Base-by-base conservation (phyloP, 2,888 invertebrate species). In the Himalopsyche kuldschensis region DNA sequence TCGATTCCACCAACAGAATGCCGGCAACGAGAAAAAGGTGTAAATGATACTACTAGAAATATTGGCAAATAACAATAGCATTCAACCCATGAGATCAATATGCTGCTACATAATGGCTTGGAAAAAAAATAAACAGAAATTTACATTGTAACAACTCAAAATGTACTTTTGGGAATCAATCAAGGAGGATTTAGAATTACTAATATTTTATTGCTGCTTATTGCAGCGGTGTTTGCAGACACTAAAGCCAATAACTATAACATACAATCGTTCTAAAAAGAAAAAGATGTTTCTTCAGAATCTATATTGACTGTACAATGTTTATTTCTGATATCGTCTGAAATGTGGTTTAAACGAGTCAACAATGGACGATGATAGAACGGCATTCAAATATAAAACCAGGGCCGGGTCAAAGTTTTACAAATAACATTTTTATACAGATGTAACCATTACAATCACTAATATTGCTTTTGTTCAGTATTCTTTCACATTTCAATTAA, bases 341-440 rank as follows among this genome's bases (percentile, higher is more conserved):
- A 78, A 47, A 78, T 46, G 78, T 46, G 78, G 46, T 46, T 69
- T 69, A 69, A 46, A 78, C 47, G 27, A 41, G 46, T 46, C 46
- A 46, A 46, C 78, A 78, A 78, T 78, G 41, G 46, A 47, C 30
- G 46, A 78, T 78, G 78, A 78, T 46, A 78, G 41, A 78, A 47
- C 46, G 46, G 78, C 78, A 78, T 78, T 78, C 78, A 41, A 47
- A 46, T 78, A 46, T 78, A 78, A 78, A 47, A 78, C 78, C 78
- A 46, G 78, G 78, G 78, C 78, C 78, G 78, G 78, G 46, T 47
- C 78, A 78, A 78, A 78, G 78, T 69, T 69, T 69, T 69, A 4
- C 27, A 41, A 41, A 41, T 41, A 8, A 41, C 41, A 41, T 41
- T 41, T 41, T 41, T 41, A 15, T 41, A 41, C 41, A 41, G 15